Conservation (phyloP, 1,140 invertebrate genomes). For the Penaeus vannamei region DNA sequence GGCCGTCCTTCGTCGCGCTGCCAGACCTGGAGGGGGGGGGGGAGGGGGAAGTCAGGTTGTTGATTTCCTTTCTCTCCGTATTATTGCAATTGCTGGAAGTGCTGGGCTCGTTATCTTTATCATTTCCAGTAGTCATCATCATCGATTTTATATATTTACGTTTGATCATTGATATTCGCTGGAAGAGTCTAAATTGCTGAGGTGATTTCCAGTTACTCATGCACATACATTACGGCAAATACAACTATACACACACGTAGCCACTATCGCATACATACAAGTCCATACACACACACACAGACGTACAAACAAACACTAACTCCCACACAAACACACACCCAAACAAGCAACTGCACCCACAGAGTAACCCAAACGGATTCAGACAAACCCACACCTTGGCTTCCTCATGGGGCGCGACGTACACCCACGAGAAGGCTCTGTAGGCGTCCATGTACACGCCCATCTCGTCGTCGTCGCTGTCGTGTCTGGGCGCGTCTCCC, state of each 20-base stretch:
- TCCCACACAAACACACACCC: neutral
- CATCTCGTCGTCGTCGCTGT: slow-evolving; percentile 65
- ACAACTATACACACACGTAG: neutral
- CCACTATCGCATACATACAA: neutral
- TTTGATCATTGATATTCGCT: neutral
- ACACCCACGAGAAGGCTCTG: slow-evolving; percentile 70
- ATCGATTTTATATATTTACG: no score
- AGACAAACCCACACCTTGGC: slow-evolving; percentile 67
- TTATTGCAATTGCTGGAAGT: no score
- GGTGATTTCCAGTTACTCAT: neutral
- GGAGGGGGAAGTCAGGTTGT: no score
- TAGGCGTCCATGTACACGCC: slow-evolving; percentile 71
- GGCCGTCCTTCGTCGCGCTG: no score
- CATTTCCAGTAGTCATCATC: no score
- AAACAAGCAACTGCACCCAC: neutral
- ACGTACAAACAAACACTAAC: neutral
- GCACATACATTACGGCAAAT: neutral
- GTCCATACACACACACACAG: neutral
- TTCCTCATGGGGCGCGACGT: slow-evolving; percentile 70
- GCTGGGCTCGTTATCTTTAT: no score
- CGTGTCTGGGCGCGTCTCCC: slow-evolving; percentile 64
- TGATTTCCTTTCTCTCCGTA: no score
- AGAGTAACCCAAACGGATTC: neutral
- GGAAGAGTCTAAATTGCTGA: neutral
- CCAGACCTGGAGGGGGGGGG: no score